A percentile compares a stretch with the other conserved stretches of the same genome.
Conservation (phyloP, 2,113 vertebrate species). For the Gambusia holbrooki region DNA sequence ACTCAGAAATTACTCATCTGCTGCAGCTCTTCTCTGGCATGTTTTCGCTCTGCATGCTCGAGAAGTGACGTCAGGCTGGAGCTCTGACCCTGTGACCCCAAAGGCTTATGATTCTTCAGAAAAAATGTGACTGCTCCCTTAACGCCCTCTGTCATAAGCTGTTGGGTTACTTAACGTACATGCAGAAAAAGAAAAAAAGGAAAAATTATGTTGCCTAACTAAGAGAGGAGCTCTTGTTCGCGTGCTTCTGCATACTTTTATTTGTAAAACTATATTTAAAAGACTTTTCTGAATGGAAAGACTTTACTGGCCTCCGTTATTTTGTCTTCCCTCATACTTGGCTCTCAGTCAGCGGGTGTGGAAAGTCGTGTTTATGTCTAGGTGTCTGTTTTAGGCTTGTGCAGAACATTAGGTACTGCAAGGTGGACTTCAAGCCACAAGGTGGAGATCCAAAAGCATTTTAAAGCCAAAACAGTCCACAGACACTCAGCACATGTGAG, state of each 20-base stretch:
- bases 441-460: slow-evolving; percentile 67
- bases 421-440: slow-evolving; percentile 66
- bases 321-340: slow-evolving; percentile 3
- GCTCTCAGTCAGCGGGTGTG: slow-evolving; percentile 23
- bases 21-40: slow-evolving; percentile 47
- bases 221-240: not conserved
- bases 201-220: not conserved
- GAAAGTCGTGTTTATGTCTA: slow-evolving; percentile 16
- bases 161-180: not conserved
- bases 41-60: slow-evolving; percentile 57
- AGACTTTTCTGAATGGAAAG: not conserved
- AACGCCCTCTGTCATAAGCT: slow-evolving; percentile 7
- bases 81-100: slow-evolving; percentile 62
- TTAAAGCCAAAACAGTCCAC: slow-evolving; percentile 13
- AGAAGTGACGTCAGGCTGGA: slow-evolving; percentile 70
- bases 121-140: slow-evolving; percentile 12
- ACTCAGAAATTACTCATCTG: slow-evolving; percentile 53
- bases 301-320: not conserved
- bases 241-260: not conserved
- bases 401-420: slow-evolving; percentile 33
- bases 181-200: no score
- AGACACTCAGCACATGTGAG: slow-evolving; percentile 53
- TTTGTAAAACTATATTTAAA: not conserved
- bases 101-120: slow-evolving; percentile 47
- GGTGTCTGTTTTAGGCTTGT: slow-evolving; percentile 26